Base-by-base conservation (phyloP, 2,797 vertebrate genomes). In the Falco concolor region DNA sequence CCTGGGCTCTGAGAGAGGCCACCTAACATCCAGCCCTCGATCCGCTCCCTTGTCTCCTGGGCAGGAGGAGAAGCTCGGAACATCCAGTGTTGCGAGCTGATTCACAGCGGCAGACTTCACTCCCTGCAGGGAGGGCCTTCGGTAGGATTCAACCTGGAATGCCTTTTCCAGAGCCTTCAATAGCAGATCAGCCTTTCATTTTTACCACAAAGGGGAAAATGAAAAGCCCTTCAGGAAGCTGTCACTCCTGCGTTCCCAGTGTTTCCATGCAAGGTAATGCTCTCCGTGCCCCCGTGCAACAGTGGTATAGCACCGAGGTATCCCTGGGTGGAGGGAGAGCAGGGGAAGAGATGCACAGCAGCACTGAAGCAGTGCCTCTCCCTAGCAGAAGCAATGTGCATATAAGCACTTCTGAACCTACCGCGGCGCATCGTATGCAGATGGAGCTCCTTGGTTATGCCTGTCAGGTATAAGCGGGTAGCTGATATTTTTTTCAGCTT, bases 371-470 rank as follows among this genome's bases (percentile, higher is more conserved):
- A 25, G 40, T 25, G 18, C 44, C 30, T 60, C 6, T 28, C 57
- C 50, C 38, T 64, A 6, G 14, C 6, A 72, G 40, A 8, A 75
- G 56, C 22, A n/a, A 42, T 2, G 5, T 38, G 53, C 5, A 2
- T 36, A 20, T 61, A 34, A 80, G 47, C 63, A 38, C 30, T 56
- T 38, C n/a, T 70, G 74, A 59, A 47, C 40, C 44, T 42, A 27
- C 49, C 8, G 2, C 67, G 45, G 49, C 0, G 2, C 34, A 2
- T 18, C 5, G 3, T 64, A 85, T 81, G 87, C 95, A 60, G 14
- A 89, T 95, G 80, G 76, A 94, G 27, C 76, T 95, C 76, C 57
- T 94, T 92, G 88, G 32, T 42, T 84, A 89, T 95, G 70, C 91
- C 70, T 84, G 90, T 92, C 94, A 95, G 86, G 95, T 49, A 67